Conservation (phyloP, 2,797 vertebrate genomes). For the Ciconia nigra region DNA sequence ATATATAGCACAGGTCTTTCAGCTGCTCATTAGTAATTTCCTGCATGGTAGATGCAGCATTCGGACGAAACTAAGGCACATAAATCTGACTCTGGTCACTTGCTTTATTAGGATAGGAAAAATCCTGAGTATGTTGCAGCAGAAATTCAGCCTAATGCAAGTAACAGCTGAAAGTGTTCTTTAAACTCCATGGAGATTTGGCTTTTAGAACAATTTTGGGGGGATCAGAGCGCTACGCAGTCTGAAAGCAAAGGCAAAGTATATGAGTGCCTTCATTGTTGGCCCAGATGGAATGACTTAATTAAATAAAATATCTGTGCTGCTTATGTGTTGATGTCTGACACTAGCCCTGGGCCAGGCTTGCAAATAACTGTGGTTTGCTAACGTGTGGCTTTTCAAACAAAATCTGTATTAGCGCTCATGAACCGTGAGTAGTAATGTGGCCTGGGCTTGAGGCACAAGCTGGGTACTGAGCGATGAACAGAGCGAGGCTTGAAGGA, state of each 20-base stretch:
- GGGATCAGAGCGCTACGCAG: not conserved
- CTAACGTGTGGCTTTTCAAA: constrained; percentile 62
- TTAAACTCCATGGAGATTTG: not conserved
- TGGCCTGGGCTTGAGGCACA: constrained; percentile 40
- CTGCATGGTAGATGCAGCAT: not conserved
- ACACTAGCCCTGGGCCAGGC: constrained; percentile 54
- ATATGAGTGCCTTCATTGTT: constrained; percentile 58
- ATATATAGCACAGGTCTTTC: constrained; percentile 31
- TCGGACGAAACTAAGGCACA: not conserved
- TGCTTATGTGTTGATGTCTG: constrained; percentile 53
- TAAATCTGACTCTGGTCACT: constrained; percentile 34
- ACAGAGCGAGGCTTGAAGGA: constrained; percentile 10
- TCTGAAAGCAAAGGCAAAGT: not conserved
- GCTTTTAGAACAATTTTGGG: constrained; percentile 20
- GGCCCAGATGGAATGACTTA: constrained; percentile 51
- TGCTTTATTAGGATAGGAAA: constrained; percentile 48
- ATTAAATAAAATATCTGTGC: constrained; percentile 65
- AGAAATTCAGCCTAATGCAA: constrained; percentile 38
- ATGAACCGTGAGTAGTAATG: not conserved
- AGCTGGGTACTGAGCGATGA: not conserved
- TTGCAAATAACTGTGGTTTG: constrained; percentile 66
- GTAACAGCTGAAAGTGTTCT: constrained; percentile 48
- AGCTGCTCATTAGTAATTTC: constrained; percentile 56
- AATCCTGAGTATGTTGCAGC: not conserved
- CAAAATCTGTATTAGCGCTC: not conserved